Conservation (phyloP, 2,888 invertebrate genomes). For the Eristalis tenax region DNA sequence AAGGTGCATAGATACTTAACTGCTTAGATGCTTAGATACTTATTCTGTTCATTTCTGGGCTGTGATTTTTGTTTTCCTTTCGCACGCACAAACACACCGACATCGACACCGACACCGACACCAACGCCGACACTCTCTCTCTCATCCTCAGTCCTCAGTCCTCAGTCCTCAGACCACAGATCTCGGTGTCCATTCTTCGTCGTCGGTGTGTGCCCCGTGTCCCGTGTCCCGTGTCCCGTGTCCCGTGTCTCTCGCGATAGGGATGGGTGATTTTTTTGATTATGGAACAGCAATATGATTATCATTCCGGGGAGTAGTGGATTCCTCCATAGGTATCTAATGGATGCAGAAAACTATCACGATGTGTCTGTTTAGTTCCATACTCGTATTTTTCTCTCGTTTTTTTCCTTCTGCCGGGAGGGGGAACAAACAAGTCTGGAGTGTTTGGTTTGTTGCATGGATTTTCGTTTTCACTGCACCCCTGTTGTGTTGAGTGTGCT, state of each 20-base stretch:
- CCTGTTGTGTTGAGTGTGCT: background rate
- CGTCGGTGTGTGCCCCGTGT: slow-evolving; percentile 14
- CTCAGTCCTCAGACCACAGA: background rate
- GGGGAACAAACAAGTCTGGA: background rate
- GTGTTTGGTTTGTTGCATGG: slow-evolving; percentile 25
- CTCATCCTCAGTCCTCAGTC: background rate
- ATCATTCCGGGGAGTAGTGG: slow-evolving; percentile 38
- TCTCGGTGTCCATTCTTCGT: background rate
- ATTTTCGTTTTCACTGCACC: slow-evolving; percentile 50
- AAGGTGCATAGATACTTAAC: slow-evolving; percentile 29
- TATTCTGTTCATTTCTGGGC: slow-evolving; percentile 18
- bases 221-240: slow-evolving; percentile 39
- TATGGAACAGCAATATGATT: slow-evolving; percentile 60
- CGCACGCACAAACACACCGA: background rate
- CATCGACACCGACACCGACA: background rate
- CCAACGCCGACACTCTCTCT: no score
- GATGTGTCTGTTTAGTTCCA: slow-evolving; percentile 5
- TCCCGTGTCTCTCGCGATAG: slow-evolving; percentile 45
- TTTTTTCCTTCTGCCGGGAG: no score
- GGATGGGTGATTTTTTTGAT: slow-evolving; percentile 68
- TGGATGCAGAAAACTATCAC: slow-evolving; percentile 31
- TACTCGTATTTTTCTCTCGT: slow-evolving; percentile 9
- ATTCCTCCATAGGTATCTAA: slow-evolving; percentile 4
- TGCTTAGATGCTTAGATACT: slow-evolving; percentile 25
- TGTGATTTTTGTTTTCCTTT: slow-evolving; percentile 12